Evolutionary conservation across 2,888 invertebrate genomes (phyloP).

Genomic region (Conops quadrifasciatus): DNA sequence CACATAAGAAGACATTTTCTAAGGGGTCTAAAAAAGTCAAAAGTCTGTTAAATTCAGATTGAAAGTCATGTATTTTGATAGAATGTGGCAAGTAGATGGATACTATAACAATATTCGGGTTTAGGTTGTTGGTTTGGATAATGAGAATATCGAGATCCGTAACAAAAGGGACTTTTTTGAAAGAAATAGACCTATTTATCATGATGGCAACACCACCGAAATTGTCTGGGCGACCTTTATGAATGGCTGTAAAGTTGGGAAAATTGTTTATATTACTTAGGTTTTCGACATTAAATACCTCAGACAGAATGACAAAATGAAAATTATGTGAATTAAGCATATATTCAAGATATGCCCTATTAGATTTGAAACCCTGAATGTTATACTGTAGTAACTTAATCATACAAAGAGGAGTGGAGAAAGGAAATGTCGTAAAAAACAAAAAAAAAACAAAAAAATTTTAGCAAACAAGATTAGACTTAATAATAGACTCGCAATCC

Average conservation of each 20-base stretch:
- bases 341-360: not conserved
- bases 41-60: not conserved
- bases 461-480: too few species aligned
- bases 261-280: not conserved
- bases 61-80: not conserved
- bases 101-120: not conserved
- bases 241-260: not conserved
- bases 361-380: not conserved
- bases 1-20: not conserved
- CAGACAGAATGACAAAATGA: not conserved
- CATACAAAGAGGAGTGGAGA: too few species aligned
- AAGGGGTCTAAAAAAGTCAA: not conserved
- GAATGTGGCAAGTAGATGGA: not conserved
- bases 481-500: too few species aligned
- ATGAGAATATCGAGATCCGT: not conserved
- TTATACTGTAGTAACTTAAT: not conserved
- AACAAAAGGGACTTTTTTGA: not conserved
- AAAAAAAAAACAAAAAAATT: too few species aligned
- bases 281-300: not conserved
- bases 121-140: not conserved
- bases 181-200: not conserved
- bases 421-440: too few species aligned
- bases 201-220: conserved; percentile 13
- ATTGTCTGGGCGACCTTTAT: not conserved
- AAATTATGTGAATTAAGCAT: not conserved